A percentile compares a stretch with the other conserved stretches of the same genome.
Conservation (phyloP, 2,888 invertebrate species). For the Tromatobia lineatoria region DNA sequence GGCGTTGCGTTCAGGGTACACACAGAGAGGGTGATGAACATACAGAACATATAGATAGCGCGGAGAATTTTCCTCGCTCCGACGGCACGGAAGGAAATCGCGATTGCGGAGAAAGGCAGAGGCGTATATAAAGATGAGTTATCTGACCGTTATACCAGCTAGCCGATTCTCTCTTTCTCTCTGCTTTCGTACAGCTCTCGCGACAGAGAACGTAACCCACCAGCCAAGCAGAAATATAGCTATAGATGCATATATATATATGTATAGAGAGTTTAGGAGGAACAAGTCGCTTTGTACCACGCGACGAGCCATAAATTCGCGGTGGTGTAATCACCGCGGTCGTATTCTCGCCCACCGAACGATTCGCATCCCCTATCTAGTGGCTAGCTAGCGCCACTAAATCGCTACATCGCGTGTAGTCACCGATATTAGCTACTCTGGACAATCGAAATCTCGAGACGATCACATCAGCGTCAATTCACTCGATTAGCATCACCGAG, state of each 20-base stretch:
- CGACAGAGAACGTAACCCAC: conserved; percentile 3
- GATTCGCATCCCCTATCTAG: conserved; percentile 22
- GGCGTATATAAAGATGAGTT: conserved; percentile 72
- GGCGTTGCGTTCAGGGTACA: conserved; percentile 62
- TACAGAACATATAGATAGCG: conserved; percentile 16
- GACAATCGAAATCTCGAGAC: conserved; percentile 18
- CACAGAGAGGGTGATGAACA: conserved; percentile 13
- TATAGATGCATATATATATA: neutral
- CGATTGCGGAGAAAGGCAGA: conserved; percentile 62
- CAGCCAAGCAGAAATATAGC: neutral
- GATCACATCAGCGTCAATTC: conserved; percentile 27
- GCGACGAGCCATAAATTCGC: conserved; percentile 45
- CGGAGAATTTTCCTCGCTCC: conserved; percentile 53
- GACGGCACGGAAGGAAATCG: conserved; percentile 70
- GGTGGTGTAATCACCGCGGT: conserved; percentile 68
- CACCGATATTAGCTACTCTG: neutral
- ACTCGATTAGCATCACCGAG: conserved; percentile 12
- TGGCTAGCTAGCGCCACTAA: neutral
- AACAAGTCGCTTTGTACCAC: conserved; percentile 10
- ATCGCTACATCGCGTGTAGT: conserved; percentile 12
- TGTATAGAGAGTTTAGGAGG: neutral
- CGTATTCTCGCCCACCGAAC: conserved; percentile 54
- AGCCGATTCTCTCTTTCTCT: conserved; percentile 26
- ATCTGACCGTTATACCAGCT: conserved; percentile 67
- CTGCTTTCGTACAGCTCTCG: conserved; percentile 20